Base-by-base conservation (phyloP, 2,888 invertebrate genomes). In the Psylliodes chrysocephalus region DNA sequence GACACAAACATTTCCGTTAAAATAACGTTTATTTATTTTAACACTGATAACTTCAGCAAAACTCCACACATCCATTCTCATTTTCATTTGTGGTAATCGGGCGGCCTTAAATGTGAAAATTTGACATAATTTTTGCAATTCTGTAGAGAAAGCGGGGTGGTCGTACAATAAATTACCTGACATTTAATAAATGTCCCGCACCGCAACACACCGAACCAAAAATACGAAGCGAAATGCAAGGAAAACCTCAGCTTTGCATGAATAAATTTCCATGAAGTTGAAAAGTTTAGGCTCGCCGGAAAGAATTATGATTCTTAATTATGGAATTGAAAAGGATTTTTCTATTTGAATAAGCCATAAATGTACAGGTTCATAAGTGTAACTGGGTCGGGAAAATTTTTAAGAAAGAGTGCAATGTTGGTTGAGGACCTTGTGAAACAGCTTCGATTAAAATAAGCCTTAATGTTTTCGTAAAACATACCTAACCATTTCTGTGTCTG, bases 301-400 rank as follows among this genome's bases (percentile, higher is more conserved):
- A 59, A 63, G 63, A 63, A 63, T 63, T 63, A 63, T 59, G 63
- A 54, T 59, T 63, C 59, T 63, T 63, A 63, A 63, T 63, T 59
- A 59, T 63, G 54, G 33, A 54, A 63, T 59, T 47, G 53, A 59
- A 33, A 42, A 60, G 19, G 42, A 30, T n/a, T 46, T 55, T 33
- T 51, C 30, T 51, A 33, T 55, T 55, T 33, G 44, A 17, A 33
- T 44, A 42, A 42, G 42, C 17, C 18, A 42, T 42, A 17, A 42
- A 42, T 17, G 38, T 38, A n/a, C 14, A 38, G 38, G 46, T 40
- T 8, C 22, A 6, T 2, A 22, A 22, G 22, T n/a, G n/a, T n/a
- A n/a, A n/a, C n/a, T n/a, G n/a, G n/a, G n/a, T n/a, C n/a, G n/a
- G n/a, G n/a, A n/a, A n/a, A n/a, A n/a, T n/a, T n/a, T n/a, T n/a